Conservation (phyloP, 1,140 invertebrate genomes). For the Drosophila hydei region DNA sequence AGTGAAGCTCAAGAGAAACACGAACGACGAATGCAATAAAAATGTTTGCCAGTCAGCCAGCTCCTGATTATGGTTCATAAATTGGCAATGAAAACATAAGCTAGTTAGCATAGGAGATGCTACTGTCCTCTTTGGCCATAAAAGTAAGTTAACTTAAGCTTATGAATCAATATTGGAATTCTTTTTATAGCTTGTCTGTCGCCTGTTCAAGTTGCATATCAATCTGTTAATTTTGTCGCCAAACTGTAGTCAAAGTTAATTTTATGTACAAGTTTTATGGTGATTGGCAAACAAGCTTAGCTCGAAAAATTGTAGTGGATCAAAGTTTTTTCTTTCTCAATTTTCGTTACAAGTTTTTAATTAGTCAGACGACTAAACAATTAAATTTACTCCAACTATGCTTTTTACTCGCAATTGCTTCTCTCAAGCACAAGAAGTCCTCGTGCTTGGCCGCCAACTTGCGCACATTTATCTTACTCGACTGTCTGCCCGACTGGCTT, state of each 20-base stretch:
- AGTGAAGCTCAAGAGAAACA: slow-evolving; percentile 68
- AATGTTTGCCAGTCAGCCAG: slow-evolving; percentile 51
- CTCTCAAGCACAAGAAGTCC: too few species aligned
- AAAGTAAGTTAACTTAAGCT: slow-evolving; percentile 11
- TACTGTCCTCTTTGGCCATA: slow-evolving; percentile 3
- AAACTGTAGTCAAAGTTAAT: slow-evolving; percentile 6
- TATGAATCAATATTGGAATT: slow-evolving; percentile 34
- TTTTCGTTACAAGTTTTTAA: slow-evolving; percentile 68
- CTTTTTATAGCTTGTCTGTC: slow-evolving; percentile 23
- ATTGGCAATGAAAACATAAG: slow-evolving; percentile 37
- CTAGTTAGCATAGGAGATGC: slow-evolving; percentile 1
- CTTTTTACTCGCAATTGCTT: too few species aligned
- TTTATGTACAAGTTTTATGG: not conserved
- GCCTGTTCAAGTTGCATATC: slow-evolving; percentile 6
- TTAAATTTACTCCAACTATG: slow-evolving; percentile 59
- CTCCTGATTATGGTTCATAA: slow-evolving; percentile 33
- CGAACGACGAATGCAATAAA: slow-evolving; percentile 57
- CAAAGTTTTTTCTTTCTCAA: slow-evolving; percentile 54
- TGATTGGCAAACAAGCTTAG: slow-evolving; percentile 52
- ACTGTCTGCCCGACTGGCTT: slow-evolving; percentile 7
- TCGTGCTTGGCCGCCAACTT: slow-evolving; percentile 29
- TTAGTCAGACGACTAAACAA: slow-evolving; percentile 76
- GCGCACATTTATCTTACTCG: slow-evolving; percentile 70
- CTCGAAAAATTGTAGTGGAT: slow-evolving; percentile 33
- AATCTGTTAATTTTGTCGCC: slow-evolving; percentile 12